Base-by-base conservation (phyloP, 2,888 invertebrate genomes). In the Erebia aethiops region DNA sequence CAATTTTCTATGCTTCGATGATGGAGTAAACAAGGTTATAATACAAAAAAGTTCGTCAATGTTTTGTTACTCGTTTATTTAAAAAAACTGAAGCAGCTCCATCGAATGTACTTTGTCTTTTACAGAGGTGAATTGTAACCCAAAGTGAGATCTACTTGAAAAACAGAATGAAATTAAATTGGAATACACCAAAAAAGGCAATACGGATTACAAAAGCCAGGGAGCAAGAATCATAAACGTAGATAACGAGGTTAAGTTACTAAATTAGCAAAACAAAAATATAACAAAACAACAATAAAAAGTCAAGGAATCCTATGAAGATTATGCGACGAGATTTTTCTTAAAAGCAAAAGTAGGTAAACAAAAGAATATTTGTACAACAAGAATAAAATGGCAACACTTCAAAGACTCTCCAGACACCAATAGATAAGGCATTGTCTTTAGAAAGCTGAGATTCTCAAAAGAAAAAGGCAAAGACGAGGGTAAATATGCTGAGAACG, bases 401-500 rank as follows among this genome's bases (percentile, higher is more conserved):
- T 57, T 66, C 46, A 66, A 66, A 67, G 56, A 21, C 51, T 67
- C 67, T 58, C 67, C 35, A 60, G 67, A 51, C 60, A 60, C 60
- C 67, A 49, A 67, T 67, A 67, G 51, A 67, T 60, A 67, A 60
- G 67, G 67, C 67, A 60, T 67, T 67, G 67, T 67, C 43, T 57
- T 49, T 67, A 43, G 60, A 67, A 67, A 51, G 67, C 67, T 26
- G 60, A 49, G 60, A 67, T 52, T 67, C 43, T 67, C 67, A 60
- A 60, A 60, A 60, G 67, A 67, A 66, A 65, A 66, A 66, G 66
- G 58, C 67, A 67, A 60, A 58, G 51, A 26, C 18, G 57, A 66
- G 66, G 66, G 67, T 60, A 67, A 67, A 67, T 67, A 67, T 60
- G 67, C 67, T 67, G 67, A 67, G 67, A 51, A 67, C 41, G 60